phyloP scores from a whole-genome alignment of 2,113 vertebrate genomes.

The Eurystomus gularis region DNA sequence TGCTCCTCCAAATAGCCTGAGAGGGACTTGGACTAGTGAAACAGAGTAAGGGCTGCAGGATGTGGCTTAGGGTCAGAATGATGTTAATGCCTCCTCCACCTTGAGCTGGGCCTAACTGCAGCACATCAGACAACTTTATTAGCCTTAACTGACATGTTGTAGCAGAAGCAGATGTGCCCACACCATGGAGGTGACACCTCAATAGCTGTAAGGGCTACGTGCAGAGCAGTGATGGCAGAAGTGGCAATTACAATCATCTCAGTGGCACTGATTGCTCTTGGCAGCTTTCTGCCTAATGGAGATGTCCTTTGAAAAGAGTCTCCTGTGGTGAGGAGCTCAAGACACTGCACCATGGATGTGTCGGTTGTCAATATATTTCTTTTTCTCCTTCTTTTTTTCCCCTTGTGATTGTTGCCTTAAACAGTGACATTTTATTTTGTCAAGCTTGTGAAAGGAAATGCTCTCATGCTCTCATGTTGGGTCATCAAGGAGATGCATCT shows the following conservation, averaged over 20 bases:
- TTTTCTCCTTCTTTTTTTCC: neutral
- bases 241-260: neutral
- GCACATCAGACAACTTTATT: neutral
- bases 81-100: neutral
- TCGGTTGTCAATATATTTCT: neutral
- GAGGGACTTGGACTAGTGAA: neutral
- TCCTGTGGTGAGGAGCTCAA: neutral
- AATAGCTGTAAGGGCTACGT: rapidly evolving
- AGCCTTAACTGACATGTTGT: neutral
- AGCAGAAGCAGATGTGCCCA: neutral
- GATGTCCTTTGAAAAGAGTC: neutral
- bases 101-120: neutral
- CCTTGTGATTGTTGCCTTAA: neutral
- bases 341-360: neutral
- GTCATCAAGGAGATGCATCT: neutral
- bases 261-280: neutral
- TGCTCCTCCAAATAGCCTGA: neutral
- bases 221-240: neutral
- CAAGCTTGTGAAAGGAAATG: neutral
- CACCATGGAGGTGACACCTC: neutral
- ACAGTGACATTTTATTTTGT: neutral
- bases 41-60: neutral
- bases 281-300: neutral
- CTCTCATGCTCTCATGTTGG: neutral
- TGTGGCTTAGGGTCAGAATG: neutral